Conservation (phyloP, 2,797 vertebrate species). For the Lepus townsendii region DNA sequence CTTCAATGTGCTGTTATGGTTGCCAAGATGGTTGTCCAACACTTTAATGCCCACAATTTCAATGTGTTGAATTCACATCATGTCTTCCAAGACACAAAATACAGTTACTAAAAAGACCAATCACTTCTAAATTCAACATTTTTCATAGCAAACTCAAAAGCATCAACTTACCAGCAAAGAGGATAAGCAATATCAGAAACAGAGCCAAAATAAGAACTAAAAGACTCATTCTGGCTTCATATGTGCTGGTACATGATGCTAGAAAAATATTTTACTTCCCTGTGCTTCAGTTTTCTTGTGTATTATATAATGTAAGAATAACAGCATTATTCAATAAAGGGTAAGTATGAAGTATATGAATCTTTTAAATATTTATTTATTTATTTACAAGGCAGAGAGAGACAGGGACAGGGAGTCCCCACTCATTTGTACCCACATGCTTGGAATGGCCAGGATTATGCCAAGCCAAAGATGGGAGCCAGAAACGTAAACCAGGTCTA, state of each 20-base stretch:
- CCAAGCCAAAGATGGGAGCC: no score
- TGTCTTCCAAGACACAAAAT: neutral
- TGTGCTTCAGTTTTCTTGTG: neutral
- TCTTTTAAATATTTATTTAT: no score
- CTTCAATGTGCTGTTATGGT: neutral
- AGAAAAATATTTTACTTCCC: neutral
- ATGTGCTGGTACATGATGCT: neutral
- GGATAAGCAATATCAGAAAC: neutral
- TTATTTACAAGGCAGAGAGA: no score
- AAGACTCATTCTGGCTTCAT: neutral
- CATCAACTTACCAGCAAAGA: neutral
- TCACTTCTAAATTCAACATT: constrained; percentile 24
- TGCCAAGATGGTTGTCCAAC: neutral
- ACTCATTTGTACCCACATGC: no score
- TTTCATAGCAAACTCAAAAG: neutral
- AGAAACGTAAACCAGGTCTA: no score
- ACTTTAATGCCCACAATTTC: neutral
- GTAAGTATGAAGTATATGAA: neutral
- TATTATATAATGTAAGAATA: neutral
- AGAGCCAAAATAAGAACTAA: neutral
- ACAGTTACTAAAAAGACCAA: neutral
- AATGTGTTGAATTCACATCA: neutral
- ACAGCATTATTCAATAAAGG: neutral
- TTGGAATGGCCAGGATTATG: no score
- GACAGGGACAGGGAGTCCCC: no score